These are phyloP conservation scores for Mayetiola destructor DNA, from an alignment of 2,888 invertebrate species.

Conservation along the genomic window DNA sequence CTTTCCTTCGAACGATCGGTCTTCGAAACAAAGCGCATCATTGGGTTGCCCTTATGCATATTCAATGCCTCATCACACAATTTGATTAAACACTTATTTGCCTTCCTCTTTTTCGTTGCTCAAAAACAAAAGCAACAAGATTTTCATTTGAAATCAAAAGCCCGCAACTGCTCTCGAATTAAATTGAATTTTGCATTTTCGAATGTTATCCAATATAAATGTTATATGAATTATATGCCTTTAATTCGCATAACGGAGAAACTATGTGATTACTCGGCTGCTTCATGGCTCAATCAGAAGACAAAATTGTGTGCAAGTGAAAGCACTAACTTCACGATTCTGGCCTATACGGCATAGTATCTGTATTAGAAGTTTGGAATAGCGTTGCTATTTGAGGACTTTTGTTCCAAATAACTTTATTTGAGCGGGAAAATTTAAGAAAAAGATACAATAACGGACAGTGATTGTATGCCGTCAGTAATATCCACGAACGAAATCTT, in stretches of 20 bases:
- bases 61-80: no score
- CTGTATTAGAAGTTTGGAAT: not conserved
- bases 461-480: not conserved
- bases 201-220: not conserved
- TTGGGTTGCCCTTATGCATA: no score
- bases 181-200: not conserved
- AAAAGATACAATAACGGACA: not conserved
- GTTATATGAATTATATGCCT: constrained; percentile 7
- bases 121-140: no score
- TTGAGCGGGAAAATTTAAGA: not conserved
- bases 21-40: no score
- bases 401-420: not conserved
- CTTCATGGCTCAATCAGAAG: not conserved
- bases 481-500: constrained; percentile 5
- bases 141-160: no score
- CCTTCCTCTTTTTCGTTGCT: no score
- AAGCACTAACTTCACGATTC: not conserved
- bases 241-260: constrained; percentile 3
- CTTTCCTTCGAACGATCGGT: no score
- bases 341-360: not conserved
- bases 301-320: not conserved
- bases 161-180: not conserved
- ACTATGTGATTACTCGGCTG: not conserved
- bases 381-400: not conserved
- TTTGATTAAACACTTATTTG: no score